Evolutionary conservation across 2,797 vertebrate genomes (phyloP), one percentile per base, ranked within the genome.

Genomic region (Streptopelia turtur): DNA sequence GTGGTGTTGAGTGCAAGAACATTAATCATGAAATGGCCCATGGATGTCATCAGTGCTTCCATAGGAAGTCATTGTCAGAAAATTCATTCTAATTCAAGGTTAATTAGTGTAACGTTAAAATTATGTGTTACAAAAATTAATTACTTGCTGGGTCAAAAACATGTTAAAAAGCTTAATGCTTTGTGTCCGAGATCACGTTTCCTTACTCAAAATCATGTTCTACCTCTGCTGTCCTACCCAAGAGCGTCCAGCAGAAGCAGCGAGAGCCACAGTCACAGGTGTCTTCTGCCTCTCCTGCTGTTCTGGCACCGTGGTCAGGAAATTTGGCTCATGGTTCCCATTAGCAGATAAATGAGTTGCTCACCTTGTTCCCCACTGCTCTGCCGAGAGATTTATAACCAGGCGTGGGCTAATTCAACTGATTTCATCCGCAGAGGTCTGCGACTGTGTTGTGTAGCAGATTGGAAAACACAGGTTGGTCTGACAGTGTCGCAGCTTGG

Each of bases 101-200:
- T 98, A 98, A 98, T 98, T 97, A 97, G 95, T 95, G 89, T 96
- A 97, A 94, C 96, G 95, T 97, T 97, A 97, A 97, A 97, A 98
- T 97, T 97, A 96, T 79, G 74, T 84, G 96, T 96, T 98, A 96
- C 93, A 96, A 95, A 97, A 98, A 97, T 98, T 97, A 97, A 98
- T 98, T 97, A 95, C 94, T 92, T 69, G 10, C 43, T 91, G 82
- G 97, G 97, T 98, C 97, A 97, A 90, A 97, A 98, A 89, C 33
- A 35, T 96, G 87, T 93, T 97, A 84, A 96, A 97, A 97, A 96
- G 90, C 83, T 16, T 82, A 78, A 71, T 83, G 59, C 68, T 35
- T 80, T 37, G 56, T 93, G 89, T 93, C 91, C 75, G 82, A 82
- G 87, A 93, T 89, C 5, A 43, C 49, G 25, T 96, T 93, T 91